Evolutionary conservation across 37 sponge, comb jelly and placozoan genomes (phyloP).

Genomic region (Bolinopsis microptera): DNA sequence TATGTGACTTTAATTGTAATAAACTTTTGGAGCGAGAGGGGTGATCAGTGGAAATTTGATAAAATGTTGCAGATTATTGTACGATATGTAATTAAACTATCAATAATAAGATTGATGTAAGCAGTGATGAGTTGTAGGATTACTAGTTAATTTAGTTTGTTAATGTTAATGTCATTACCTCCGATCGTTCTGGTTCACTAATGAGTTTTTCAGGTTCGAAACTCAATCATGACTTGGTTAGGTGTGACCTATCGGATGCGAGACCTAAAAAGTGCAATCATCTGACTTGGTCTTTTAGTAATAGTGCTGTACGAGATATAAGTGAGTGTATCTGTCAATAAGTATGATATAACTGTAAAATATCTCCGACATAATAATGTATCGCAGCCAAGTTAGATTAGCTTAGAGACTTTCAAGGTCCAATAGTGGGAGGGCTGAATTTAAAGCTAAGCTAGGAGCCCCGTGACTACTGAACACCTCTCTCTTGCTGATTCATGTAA

Average conservation of each 20-base stretch:
- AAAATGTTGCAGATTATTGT: background rate
- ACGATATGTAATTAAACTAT: background rate
- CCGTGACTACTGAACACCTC: background rate
- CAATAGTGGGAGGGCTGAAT: background rate
- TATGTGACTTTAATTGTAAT: too few relatives aligned
- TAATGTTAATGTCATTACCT: background rate
- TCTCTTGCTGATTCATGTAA: background rate
- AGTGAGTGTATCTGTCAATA: background rate
- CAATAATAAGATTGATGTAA: background rate
- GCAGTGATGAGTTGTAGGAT: background rate
- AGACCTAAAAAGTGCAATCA: background rate
- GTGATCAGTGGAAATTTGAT: too few relatives aligned
- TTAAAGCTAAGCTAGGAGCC: background rate
- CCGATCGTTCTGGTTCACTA: background rate
- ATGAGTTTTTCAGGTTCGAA: background rate
- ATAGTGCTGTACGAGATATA: background rate
- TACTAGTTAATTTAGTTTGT: too few relatives aligned
- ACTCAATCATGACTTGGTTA: background rate
- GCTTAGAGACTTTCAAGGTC: too few relatives aligned
- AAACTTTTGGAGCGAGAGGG: too few relatives aligned
- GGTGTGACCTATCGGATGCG: background rate
- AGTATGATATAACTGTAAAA: background rate
- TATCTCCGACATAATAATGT: background rate
- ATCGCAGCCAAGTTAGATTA: background rate
- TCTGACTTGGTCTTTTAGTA: background rate